These are phyloP conservation scores for Cantharis lateralis DNA, from an alignment of 2,888 invertebrate species.

Conservation along the genomic window DNA sequence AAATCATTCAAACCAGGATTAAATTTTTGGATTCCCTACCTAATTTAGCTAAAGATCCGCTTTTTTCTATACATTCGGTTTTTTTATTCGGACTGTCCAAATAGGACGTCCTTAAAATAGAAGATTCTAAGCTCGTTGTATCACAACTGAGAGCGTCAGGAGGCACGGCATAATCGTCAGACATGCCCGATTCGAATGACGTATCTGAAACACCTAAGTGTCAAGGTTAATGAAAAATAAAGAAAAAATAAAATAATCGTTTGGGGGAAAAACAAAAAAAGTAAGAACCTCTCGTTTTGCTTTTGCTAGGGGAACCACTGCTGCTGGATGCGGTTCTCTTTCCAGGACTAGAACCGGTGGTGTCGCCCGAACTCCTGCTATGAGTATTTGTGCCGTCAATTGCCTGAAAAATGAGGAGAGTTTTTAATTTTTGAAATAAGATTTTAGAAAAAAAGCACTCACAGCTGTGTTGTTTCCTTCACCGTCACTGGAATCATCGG, in stretches of 20 bases:
- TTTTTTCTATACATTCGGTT: conserved; percentile 83
- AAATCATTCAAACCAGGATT: not conserved
- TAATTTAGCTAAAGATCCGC: conserved; percentile 56
- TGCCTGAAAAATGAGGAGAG: conserved; percentile 40
- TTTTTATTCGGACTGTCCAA: conserved; percentile 62
- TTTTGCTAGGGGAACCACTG: conserved; percentile 80
- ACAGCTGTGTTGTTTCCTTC: conserved; percentile 65
- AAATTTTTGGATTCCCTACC: conserved; percentile 38
- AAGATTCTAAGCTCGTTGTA: conserved; percentile 77
- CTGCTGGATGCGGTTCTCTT: conserved; percentile 70
- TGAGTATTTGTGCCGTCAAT: conserved; percentile 65
- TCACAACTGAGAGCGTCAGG: conserved; percentile 89
- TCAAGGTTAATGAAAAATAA: conserved; percentile 44
- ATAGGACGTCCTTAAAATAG: conserved; percentile 66
- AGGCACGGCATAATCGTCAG: conserved; percentile 95
- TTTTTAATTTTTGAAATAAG: conserved; percentile 8
- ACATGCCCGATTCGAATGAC: conserved; percentile 91
- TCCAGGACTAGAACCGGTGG: conserved; percentile 82
- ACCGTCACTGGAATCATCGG: conserved; percentile 93
- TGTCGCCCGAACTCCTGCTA: conserved; percentile 84
- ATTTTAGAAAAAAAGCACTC: conserved; percentile 29
- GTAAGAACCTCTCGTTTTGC: conserved; percentile 75
- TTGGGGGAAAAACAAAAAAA: conserved; percentile 30
- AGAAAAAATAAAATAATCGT: conserved; percentile 32
- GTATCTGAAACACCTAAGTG: conserved; percentile 72